Conservation (phyloP, 2,888 invertebrate genomes). For the Oxyteleia sp. region DNA sequence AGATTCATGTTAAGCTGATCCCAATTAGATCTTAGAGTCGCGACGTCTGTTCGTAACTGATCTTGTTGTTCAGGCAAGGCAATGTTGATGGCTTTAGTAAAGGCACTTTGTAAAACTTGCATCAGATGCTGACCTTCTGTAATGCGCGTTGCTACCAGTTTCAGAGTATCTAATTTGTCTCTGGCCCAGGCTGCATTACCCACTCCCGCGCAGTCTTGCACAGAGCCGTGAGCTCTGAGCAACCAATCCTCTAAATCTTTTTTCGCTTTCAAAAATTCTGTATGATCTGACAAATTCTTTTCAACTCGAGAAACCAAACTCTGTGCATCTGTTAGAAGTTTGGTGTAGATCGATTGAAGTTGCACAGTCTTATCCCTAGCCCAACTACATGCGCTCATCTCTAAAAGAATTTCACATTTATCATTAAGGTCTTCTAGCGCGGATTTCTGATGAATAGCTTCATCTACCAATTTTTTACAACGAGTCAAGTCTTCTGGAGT, state of each 20-base stretch:
- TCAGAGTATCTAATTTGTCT: slow-evolving; percentile 91
- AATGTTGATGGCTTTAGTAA: slow-evolving; percentile 94
- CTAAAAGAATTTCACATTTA: slow-evolving; percentile 95
- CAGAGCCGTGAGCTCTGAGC: slow-evolving; percentile 92
- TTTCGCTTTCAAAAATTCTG: slow-evolving; percentile 96
- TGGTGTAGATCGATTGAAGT: slow-evolving; percentile 94
- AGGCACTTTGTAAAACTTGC: slow-evolving; percentile 94
- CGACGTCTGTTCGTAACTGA: slow-evolving; percentile 92
- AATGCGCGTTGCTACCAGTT: slow-evolving; percentile 90
- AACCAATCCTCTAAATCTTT: slow-evolving; percentile 95
- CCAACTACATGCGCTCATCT: slow-evolving; percentile 94
- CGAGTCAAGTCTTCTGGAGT: slow-evolving; percentile 93
- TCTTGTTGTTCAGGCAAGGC: slow-evolving; percentile 94
- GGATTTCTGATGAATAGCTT: slow-evolving; percentile 92
- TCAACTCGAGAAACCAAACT: slow-evolving; percentile 95
- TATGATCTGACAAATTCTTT: slow-evolving; percentile 96
- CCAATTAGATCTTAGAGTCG: slow-evolving; percentile 94
- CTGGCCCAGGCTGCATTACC: slow-evolving; percentile 93
- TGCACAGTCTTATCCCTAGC: slow-evolving; percentile 95
- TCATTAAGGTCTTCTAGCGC: slow-evolving; percentile 95
- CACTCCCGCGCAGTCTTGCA: slow-evolving; percentile 94
- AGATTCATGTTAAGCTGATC: slow-evolving; percentile 95
- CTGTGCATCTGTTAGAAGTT: slow-evolving; percentile 93
- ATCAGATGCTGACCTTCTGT: slow-evolving; percentile 95
- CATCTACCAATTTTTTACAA: slow-evolving; percentile 92